Evolutionary conservation across 2,113 vertebrate genomes (phyloP), one percentile per base, ranked within the genome.

Genomic region (Salminus brasiliensis): DNA sequence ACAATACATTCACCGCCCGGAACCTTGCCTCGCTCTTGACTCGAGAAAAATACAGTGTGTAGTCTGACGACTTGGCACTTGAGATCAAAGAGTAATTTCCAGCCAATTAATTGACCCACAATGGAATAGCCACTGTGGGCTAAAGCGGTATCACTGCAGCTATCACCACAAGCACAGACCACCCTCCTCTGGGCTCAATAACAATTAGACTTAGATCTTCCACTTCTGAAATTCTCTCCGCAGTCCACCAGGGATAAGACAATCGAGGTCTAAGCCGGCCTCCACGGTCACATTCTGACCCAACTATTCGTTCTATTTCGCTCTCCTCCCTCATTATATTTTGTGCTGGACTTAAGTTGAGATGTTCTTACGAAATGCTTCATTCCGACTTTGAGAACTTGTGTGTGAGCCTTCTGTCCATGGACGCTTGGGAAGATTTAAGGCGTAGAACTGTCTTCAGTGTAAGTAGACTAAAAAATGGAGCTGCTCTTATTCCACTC

Each of bases 1-100:
- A 15, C 10, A 34, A 21, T 47, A 71, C 55, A 39, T 29, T 39
- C 53, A 29, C 55, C 45, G 36, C 2, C 30, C 18, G 32, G 43
- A 18, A 16, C 23, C 45, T 21, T 21, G 18, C 62, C 59, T 39
- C n/a, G 39, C 41, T 49, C 60, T 27, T 32, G 55, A 29, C 52
- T 39, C 8, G 8, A 43, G 39, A 71, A 7, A 27, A 67, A 30
- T 30, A 13, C 30, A 10, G 60, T 45, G 30, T 88, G 85, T 68
- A 78, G 86, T 84, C 81, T 75, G 45, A 81, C 5, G 63, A 74
- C 84, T 85, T 86, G 70, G 68, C 89, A 89, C 83, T 87, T 79
- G 81, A 88, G 88, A 90, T 90, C 87, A 86, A 62, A 89, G 86
- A 90, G 85, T 86, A 88, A 91, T 90, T 89, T 87, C 86, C 80